Conservation (phyloP, 2,797 vertebrate genomes). For the Chromobotia macracanthus region DNA sequence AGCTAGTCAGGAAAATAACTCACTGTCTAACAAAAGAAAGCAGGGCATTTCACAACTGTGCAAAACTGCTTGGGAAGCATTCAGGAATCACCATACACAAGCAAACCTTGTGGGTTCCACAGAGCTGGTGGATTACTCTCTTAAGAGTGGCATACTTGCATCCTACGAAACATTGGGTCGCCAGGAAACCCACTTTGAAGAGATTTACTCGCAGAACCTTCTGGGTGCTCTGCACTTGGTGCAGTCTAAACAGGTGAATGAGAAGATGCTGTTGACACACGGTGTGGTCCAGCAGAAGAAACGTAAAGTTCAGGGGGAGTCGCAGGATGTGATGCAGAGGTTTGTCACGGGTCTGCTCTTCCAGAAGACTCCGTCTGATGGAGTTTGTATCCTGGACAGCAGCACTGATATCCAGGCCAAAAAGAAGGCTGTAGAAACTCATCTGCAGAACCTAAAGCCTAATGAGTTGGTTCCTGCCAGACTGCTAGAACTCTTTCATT, state of each 20-base stretch:
- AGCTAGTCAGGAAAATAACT: conserved; percentile 10
- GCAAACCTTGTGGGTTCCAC: conserved; percentile 62
- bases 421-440: conserved; percentile 74
- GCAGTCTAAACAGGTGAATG: conserved; percentile 72
- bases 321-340: conserved; percentile 80
- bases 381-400: conserved; percentile 54
- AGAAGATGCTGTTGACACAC: conserved; percentile 78
- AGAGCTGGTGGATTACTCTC: conserved; percentile 74
- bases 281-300: conserved; percentile 76
- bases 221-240: conserved; percentile 80
- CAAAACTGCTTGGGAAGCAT: conserved; percentile 80
- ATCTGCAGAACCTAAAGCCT: conserved; percentile 75
- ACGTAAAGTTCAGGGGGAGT: conserved; percentile 80
- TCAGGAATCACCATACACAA: conserved; percentile 73
- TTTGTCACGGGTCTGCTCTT: conserved; percentile 84
- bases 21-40: not conserved
- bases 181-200: conserved; percentile 68
- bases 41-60: conserved; percentile 70
- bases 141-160: conserved; percentile 71
- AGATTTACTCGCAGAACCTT: conserved; percentile 84
- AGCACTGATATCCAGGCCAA: conserved; percentile 59
- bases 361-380: conserved; percentile 64
- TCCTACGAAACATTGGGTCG: conserved; percentile 38
- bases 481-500: conserved; percentile 85
- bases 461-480: conserved; percentile 70